Evolutionary conservation across 2,888 invertebrate genomes (phyloP).

Genomic region (Drosophila mettleri): DNA sequence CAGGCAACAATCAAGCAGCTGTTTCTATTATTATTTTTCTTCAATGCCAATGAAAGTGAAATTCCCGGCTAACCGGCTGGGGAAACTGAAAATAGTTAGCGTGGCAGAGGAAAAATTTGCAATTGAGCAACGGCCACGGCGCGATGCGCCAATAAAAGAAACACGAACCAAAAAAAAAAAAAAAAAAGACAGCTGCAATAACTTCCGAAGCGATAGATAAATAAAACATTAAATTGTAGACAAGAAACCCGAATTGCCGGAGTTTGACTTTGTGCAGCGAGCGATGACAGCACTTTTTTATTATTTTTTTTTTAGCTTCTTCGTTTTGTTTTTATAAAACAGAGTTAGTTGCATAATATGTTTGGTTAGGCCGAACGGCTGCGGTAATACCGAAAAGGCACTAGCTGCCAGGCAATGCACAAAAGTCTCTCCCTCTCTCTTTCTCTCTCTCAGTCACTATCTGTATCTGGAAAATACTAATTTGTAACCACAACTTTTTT

Average conservation of each 20-base stretch:
- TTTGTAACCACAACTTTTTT: constrained; percentile 16
- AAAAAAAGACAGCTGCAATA: constrained; percentile 44
- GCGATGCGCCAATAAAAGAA: constrained; percentile 30
- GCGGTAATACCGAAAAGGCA: constrained; percentile 62
- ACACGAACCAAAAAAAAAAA: background rate
- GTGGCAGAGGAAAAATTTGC: constrained; percentile 54
- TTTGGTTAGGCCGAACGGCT: constrained; percentile 46
- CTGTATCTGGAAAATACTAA: constrained; percentile 13
- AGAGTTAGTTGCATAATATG: constrained; percentile 63
- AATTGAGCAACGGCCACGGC: constrained; percentile 49
- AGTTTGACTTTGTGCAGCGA: constrained; percentile 45
- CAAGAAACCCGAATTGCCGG: constrained; percentile 30
- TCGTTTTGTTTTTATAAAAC: constrained; percentile 12
- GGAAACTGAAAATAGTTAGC: constrained; percentile 48
- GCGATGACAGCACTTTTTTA: constrained; percentile 44
- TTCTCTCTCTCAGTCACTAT: constrained; percentile 15
- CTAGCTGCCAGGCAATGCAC: constrained; percentile 34
- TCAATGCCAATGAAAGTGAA: constrained; percentile 67
- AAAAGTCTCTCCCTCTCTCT: constrained; percentile 23
- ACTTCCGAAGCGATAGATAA: constrained; percentile 62
- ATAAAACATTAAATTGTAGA: constrained; percentile 63
- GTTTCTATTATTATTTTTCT: constrained; percentile 37
- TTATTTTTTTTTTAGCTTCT: constrained; percentile 17
- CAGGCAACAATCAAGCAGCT: constrained; percentile 40
- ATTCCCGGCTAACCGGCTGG: constrained; percentile 62